Evolutionary conservation across 2,797 vertebrate species (phyloP).

Genomic region (Leptatherina wallacei): DNA sequence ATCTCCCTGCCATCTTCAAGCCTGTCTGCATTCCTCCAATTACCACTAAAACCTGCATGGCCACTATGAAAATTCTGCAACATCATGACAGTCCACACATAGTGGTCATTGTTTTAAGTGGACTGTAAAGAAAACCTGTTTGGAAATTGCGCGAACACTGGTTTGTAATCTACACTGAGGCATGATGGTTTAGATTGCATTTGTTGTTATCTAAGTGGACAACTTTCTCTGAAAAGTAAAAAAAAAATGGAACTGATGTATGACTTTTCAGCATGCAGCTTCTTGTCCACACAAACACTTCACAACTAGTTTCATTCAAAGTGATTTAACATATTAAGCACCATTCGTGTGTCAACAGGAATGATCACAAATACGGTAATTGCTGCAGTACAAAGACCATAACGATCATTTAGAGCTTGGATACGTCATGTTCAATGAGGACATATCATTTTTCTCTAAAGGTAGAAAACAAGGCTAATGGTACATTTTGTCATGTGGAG

Average conservation of each 20-base stretch:
- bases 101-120: conserved; percentile 48
- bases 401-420: conserved; percentile 60
- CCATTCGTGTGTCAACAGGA: conserved; percentile 70
- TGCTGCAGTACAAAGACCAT: conserved; percentile 68
- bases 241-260: conserved; percentile 27
- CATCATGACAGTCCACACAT: conserved; percentile 65
- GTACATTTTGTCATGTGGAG: background rate
- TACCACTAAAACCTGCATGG: conserved; percentile 68
- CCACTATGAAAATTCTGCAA: conserved; percentile 68
- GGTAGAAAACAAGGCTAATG: conserved; percentile 48
- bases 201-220: background rate
- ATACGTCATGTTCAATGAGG: conserved; percentile 46
- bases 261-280: conserved; percentile 30
- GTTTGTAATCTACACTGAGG: conserved; percentile 34
- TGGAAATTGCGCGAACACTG: conserved; percentile 60
- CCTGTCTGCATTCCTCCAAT: conserved; percentile 60
- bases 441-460: conserved; percentile 54
- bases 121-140: conserved; percentile 66
- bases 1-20: conserved; percentile 31
- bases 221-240: conserved; percentile 1
- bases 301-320: conserved; percentile 50
- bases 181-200: background rate
- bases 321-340: conserved; percentile 68
- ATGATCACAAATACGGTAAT: conserved; percentile 69
- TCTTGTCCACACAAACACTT: conserved; percentile 21